A percentile compares a stretch with the other conserved stretches of the same genome.
phyloP scores from a whole-genome alignment of 2,888 invertebrate species.

The Drosophila mulleri region DNA sequence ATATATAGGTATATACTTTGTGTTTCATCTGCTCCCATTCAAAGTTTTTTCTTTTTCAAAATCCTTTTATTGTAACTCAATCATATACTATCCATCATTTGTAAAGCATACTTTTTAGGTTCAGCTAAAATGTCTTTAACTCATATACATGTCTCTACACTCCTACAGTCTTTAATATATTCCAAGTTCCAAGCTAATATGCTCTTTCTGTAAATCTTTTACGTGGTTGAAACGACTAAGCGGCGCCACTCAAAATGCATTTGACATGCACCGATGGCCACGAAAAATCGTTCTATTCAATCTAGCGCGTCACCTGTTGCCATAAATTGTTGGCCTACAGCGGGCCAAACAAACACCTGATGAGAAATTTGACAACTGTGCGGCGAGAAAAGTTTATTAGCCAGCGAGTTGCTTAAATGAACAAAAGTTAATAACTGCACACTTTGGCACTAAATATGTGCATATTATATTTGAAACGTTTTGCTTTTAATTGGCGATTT shows the following conservation, averaged over 20 bases:
- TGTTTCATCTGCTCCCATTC: too few species aligned
- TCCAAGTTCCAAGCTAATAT: not conserved
- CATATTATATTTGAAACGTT: slow-evolving; percentile 3
- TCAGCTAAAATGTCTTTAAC: not conserved
- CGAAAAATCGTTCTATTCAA: slow-evolving; percentile 38
- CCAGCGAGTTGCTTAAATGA: slow-evolving; percentile 5
- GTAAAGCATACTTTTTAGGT: not conserved
- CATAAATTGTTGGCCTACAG: slow-evolving; percentile 44
- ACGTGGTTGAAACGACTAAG: slow-evolving; percentile 1
- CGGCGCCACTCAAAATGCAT: slow-evolving; percentile 46
- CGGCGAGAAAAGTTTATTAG: slow-evolving; percentile 16
- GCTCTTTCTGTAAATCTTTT: too few species aligned
- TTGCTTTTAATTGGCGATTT: slow-evolving; percentile 8
- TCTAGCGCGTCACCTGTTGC: slow-evolving; percentile 52
- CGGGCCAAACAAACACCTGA: slow-evolving; percentile 23
- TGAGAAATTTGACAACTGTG: slow-evolving; percentile 23
- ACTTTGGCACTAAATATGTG: slow-evolving; percentile 1
- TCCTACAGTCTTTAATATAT: not conserved
- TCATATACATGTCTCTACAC: not conserved
- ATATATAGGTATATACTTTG: too few species aligned
- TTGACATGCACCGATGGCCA: slow-evolving; percentile 23
- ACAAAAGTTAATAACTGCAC: slow-evolving; percentile 22
- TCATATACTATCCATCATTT: not conserved
- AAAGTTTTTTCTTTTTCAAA: too few species aligned
- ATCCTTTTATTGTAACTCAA: not conserved